Conservation (phyloP, 2,797 vertebrate genomes). For the Micropoecilia bifurca region DNA sequence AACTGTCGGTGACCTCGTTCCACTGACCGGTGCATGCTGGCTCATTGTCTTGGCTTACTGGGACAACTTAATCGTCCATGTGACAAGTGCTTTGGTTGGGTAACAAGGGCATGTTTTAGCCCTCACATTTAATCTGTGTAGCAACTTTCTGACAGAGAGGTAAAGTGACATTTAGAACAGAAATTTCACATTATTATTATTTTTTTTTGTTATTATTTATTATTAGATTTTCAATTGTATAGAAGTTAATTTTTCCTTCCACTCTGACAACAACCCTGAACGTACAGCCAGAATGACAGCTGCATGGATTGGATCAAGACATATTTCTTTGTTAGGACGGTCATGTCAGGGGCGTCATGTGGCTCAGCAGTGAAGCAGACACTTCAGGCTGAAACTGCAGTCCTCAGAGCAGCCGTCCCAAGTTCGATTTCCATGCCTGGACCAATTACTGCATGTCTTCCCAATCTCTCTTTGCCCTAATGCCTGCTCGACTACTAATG, state of each 20-base stretch:
- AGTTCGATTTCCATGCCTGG: not conserved
- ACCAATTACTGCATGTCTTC: not conserved
- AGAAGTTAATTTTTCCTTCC: not conserved
- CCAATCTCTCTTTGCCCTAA: not conserved
- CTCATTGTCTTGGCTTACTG: not conserved
- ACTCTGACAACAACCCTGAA: not conserved
- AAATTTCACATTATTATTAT: not conserved
- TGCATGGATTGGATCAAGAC: not conserved
- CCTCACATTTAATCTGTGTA: not conserved
- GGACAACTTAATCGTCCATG: not conserved
- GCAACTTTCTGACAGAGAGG: not conserved
- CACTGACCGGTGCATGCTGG: constrained; percentile 2
- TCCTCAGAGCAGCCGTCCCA: not conserved
- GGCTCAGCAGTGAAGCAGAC: not conserved
- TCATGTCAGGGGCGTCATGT: not conserved
- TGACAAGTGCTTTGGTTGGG: not conserved
- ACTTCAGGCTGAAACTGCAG: not conserved
- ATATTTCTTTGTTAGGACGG: not conserved
- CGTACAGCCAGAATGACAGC: not conserved
- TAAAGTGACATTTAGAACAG: not conserved
- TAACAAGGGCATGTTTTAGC: not conserved
- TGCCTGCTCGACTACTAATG: not conserved
- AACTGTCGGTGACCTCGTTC: not conserved
- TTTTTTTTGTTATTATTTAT: not conserved
- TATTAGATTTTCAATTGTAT: not conserved